phyloP scores from a whole-genome alignment of 2,113 vertebrate species.

The Pristiophorus japonicus region DNA sequence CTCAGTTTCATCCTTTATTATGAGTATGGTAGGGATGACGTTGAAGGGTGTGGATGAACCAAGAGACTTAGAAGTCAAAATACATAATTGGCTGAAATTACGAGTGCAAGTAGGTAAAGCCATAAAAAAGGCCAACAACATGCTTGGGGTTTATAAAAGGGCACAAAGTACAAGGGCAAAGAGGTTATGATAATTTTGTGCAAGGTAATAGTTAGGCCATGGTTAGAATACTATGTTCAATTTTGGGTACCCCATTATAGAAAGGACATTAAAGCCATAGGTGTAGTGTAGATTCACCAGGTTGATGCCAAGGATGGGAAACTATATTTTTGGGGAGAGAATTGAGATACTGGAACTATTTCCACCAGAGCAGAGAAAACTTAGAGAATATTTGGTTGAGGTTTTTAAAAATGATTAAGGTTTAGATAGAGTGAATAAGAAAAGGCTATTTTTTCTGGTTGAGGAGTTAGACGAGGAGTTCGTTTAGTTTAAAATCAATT shows the following conservation, averaged over 20 bases:
- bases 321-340: neutral
- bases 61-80: too few species aligned
- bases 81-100: neutral
- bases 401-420: neutral
- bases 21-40: too few species aligned
- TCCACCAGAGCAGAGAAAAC: neutral
- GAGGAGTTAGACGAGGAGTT: neutral
- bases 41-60: too few species aligned
- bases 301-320: neutral
- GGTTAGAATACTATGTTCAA: neutral
- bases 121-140: too few species aligned
- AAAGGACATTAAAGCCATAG: neutral
- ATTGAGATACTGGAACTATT: neutral
- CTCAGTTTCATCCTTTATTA: too few species aligned
- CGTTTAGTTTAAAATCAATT: neutral
- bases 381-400: neutral
- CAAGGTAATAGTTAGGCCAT: neutral
- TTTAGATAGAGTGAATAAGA: neutral
- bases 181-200: neutral
- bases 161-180: neutral
- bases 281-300: neutral
- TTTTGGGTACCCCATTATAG: neutral
- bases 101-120: too few species aligned
- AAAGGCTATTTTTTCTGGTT: neutral
- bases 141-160: too few species aligned